Base-by-base conservation (phyloP, 2,888 invertebrate species). In the Steromphala cineraria region DNA sequence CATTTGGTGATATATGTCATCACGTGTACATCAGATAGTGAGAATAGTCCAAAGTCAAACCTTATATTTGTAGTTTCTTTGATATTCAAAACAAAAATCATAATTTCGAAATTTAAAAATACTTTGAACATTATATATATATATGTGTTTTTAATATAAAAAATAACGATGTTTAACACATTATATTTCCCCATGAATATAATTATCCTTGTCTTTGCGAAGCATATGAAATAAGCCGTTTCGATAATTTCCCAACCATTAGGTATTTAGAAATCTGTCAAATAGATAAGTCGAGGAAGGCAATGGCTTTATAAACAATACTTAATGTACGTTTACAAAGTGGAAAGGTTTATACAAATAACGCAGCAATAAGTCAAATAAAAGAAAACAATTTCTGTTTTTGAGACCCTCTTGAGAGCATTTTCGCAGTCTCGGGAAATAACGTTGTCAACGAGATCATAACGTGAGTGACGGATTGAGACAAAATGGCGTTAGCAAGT, bases 371-470 rank as follows among this genome's bases (percentile, higher is more conserved):
- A 71, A 71, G 71, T 71, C 71, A 71, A 71, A 71, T 71, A 4
- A 71, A 71, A 40, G 71, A 71, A 71, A 71, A 71, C 71, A 71
- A 17, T 15, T 36, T 28, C 40, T 36, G 71, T 71, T 71, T 71
- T 71, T 71, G 36, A 71, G 71, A 36, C 71, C n/a, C 71, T 31
- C 36, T 71, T 71, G 71, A 71, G 71, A 71, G 40, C 71, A 71
- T 36, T 71, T 71, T 82, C 77, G 53, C 74, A 77, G 46, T 62
- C 74, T 71, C 82, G 75, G 79, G 77, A 81, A 80, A 84, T 78
- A 79, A 36, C 67, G 36, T 78, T 75, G 78, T 84, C 84, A 84
- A 31, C 80, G 56, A 31, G 55, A 46, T 67, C 80, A 82, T 84
- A 84, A 80, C 67, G 62, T 52, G 36, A 71, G 31, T 71, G 71